Conservation (phyloP, 37 sponge, comb jelly and placozoan genomes). For the Dysidea cf. avara region DNA sequence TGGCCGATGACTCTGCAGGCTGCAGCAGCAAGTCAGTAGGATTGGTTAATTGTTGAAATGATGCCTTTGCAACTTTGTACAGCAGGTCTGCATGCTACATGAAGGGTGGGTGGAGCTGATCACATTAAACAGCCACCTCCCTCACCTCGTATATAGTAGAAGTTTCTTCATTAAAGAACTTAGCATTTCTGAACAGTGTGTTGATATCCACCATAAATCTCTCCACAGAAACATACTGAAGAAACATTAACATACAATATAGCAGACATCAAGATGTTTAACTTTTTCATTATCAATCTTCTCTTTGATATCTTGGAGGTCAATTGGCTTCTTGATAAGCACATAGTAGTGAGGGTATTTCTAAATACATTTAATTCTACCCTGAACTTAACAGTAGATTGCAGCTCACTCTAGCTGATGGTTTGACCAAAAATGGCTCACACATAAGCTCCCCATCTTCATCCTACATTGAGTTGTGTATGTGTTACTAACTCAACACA, state of each 20-base stretch:
- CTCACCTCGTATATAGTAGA: slow-evolving; percentile 50
- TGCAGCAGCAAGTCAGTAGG: neutral
- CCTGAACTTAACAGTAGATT: too few species aligned
- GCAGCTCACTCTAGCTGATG: slow-evolving; percentile 39
- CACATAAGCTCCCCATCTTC: slow-evolving; percentile 39
- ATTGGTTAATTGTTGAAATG: neutral
- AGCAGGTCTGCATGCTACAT: neutral
- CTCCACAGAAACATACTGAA: slow-evolving; percentile 50
- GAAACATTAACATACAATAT: neutral
- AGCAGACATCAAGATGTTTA: neutral
- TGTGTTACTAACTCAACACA: too few species aligned
- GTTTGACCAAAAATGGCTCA: slow-evolving; percentile 62
- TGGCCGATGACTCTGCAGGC: neutral
- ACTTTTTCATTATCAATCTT: slow-evolving; percentile 40
- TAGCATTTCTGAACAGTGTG: slow-evolving; percentile 71
- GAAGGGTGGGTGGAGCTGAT: neutral
- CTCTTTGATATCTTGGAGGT: slow-evolving; percentile 59
- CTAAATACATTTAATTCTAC: slow-evolving; percentile 2
- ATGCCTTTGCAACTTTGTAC: neutral
- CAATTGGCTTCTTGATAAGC: slow-evolving; percentile 74
- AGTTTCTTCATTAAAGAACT: slow-evolving; percentile 67
- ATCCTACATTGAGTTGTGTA: neutral
- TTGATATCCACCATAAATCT: slow-evolving; percentile 62
- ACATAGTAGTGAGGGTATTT: slow-evolving; percentile 80
- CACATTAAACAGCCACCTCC: neutral